A percentile compares a stretch with the other conserved stretches of the same genome.
These are phyloP conservation scores for Coryphaenoides rupestris DNA, from an alignment of 2,113 vertebrate genomes.

Conservation along the genomic window DNA sequence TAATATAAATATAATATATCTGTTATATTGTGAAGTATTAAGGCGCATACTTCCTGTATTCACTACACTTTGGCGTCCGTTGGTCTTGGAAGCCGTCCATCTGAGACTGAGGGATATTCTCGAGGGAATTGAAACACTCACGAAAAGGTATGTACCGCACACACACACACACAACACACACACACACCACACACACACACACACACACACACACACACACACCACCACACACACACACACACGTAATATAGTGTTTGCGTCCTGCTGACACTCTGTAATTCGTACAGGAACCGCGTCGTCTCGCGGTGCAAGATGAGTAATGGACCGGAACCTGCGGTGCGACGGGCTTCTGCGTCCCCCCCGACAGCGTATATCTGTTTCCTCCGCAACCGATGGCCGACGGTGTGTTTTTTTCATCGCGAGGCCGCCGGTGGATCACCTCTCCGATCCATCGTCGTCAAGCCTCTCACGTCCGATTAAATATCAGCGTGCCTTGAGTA, in stretches of 20 bases:
- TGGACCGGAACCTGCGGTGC: neutral
- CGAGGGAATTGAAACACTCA: too few relatives aligned
- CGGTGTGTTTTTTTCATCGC: neutral
- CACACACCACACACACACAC: too few relatives aligned
- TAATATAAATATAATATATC: too few relatives aligned
- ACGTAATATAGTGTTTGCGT: neutral
- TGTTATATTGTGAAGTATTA: too few relatives aligned
- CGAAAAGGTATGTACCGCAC: too few relatives aligned
- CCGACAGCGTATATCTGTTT: constrained; percentile 5
- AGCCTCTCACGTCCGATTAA: constrained; percentile 44
- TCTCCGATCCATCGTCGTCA: constrained; percentile 28
- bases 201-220: too few relatives aligned
- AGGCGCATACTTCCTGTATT: too few relatives aligned
- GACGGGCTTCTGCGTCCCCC: neutral
- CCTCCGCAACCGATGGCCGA: neutral
- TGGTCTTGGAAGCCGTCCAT: too few relatives aligned
- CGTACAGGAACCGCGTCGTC: neutral
- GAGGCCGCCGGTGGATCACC: constrained; percentile 16
- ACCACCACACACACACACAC: constrained; percentile 8
- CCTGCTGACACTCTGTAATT: neutral
- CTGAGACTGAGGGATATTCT: too few relatives aligned
- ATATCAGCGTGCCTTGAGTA: constrained; percentile 32
- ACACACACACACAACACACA: too few relatives aligned
- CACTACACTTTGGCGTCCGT: too few relatives aligned
- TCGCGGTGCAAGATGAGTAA: too few relatives aligned